Evolutionary conservation across 2,797 vertebrate genomes (phyloP), one percentile per base, ranked within the genome.

Genomic region (Tenualosa ilisha): DNA sequence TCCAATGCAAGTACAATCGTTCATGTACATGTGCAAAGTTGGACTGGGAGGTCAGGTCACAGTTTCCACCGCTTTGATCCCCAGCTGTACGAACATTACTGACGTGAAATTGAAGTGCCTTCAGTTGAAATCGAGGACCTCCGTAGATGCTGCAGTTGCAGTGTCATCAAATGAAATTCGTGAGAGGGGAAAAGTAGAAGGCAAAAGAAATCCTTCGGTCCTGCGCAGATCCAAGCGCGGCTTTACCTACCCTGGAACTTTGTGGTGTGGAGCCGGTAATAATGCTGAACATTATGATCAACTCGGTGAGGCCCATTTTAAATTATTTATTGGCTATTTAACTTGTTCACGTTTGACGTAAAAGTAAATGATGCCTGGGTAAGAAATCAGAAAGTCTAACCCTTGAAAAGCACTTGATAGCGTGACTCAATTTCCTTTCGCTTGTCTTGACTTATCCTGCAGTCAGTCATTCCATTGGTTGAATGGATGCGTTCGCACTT

Each of bases 261-360:
- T 97, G 83, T 97, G 95, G 95, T 98, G 96, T 11, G 96, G 96
- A 3, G 96, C 95, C 0, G 97, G 97, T 0, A 96, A 96, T 94
- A 97, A 94, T 89, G 97, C 96, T 0, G 95, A 96, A 4, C 84
- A 90, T 86, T 95, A 95, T 13, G 90, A 96, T 31, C 94, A 97
- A 82, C 88, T 97, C 84, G 97, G 96, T 97, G 92, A 90, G 94
- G 53, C 13, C 53, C 3, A 3, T 56, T 20, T 20, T 6, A 4
- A 79, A 22, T 40, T 2, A 22, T 22, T 75, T 75, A 75, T 22
- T 2, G 20, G 22, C 17, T 20, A 20, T 20, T 75, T 43, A 40
- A 20, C 12, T 37, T 37, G 4, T 9, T 15, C 13, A 17, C 20
- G 31, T 37, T 79, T 46, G 72, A 3, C 22, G 72, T 17, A 75